phyloP scores from a whole-genome alignment of 2,113 vertebrate genomes.

The Xiphophorus hellerii region DNA sequence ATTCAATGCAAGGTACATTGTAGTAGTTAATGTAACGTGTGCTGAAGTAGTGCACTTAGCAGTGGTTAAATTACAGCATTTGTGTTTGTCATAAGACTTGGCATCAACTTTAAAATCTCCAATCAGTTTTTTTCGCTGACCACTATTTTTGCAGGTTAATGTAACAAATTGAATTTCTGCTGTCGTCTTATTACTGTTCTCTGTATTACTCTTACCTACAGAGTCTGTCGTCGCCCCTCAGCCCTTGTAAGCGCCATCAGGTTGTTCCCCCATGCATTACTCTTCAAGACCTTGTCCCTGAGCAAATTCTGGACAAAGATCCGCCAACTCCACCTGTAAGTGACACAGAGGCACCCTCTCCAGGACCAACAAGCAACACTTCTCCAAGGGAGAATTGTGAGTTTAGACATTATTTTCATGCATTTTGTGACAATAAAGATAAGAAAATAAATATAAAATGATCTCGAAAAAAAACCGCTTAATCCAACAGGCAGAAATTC shows the following conservation, averaged over 20 bases:
- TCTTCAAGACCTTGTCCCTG: conserved; percentile 67
- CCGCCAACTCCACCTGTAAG: conserved; percentile 57
- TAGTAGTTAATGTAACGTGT: not conserved
- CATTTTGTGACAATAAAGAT: not conserved
- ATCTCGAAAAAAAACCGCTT: not conserved
- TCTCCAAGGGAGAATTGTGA: conserved; percentile 57
- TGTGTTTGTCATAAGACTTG: not conserved
- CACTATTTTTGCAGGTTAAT: not conserved
- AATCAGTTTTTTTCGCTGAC: not conserved
- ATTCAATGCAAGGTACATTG: not conserved
- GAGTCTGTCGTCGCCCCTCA: conserved; percentile 67
- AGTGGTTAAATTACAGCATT: too few relatives aligned
- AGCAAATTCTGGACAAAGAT: conserved; percentile 70
- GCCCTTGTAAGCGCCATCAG: conserved; percentile 63
- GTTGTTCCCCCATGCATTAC: conserved; percentile 53
- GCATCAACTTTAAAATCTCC: not conserved
- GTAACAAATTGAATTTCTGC: too few relatives aligned
- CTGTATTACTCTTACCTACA: conserved; percentile 8
- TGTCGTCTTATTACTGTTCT: not conserved
- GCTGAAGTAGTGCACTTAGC: too few relatives aligned
- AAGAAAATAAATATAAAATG: not conserved
- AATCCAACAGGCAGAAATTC: conserved; percentile 53
- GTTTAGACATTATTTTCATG: not conserved
- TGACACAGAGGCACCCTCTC: conserved; percentile 39
- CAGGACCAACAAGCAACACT: conserved; percentile 29